phyloP scores from a whole-genome alignment of 2,797 vertebrate genomes.

The Sebastes kiyomatsui region DNA sequence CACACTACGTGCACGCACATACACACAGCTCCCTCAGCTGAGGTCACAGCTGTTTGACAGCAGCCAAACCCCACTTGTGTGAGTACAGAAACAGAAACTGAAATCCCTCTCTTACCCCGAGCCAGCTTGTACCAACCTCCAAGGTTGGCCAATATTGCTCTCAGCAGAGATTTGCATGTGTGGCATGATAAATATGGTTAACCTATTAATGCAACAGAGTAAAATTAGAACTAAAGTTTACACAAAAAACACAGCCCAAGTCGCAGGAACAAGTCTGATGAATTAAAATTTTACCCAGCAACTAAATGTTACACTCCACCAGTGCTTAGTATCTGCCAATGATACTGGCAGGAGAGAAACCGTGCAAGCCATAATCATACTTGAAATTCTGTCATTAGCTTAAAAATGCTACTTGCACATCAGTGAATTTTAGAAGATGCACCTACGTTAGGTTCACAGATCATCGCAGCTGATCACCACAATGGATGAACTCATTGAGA shows the following conservation, averaged over 20 bases:
- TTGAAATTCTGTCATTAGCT: not conserved
- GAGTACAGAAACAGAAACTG: constrained; percentile 27
- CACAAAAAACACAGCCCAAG: not conserved
- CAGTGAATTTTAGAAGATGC: not conserved
- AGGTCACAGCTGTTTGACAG: constrained; percentile 59
- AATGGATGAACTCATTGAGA: constrained; percentile 42
- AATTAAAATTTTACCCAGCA: not conserved
- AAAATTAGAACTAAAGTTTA: not conserved
- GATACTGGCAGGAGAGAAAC: not conserved
- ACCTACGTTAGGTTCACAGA: not conserved
- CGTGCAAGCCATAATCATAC: not conserved
- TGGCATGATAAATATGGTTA: constrained; percentile 4
- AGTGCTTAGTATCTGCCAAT: not conserved
- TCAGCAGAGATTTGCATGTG: constrained; percentile 13
- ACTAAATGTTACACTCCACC: not conserved
- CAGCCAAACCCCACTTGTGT: constrained; percentile 38
- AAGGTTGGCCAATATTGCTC: constrained; percentile 17
- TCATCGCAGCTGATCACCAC: constrained; percentile 3
- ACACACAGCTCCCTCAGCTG: not conserved
- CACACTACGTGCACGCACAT: not conserved
- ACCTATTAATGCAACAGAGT: not conserved
- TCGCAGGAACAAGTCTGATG: not conserved
- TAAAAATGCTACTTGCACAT: not conserved
- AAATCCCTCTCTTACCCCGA: constrained; percentile 31
- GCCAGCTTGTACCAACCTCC: constrained; percentile 30